A percentile compares a stretch with the other conserved stretches of the same genome.
phyloP scores from a whole-genome alignment of 1,140 invertebrate genomes.

The Lamellibrachia luymesi region DNA sequence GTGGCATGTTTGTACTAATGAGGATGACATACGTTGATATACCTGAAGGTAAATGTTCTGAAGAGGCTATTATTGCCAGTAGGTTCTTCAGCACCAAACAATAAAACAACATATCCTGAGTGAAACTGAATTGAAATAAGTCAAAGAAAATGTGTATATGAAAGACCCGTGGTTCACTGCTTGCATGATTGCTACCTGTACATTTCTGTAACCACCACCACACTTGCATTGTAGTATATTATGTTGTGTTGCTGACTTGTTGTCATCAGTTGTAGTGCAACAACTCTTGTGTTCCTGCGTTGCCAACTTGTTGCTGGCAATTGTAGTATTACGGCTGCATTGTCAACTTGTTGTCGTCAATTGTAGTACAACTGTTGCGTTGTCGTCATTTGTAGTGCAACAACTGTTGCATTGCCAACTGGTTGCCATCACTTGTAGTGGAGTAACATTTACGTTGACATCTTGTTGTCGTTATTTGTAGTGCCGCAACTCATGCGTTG shows the following conservation, averaged over 20 bases:
- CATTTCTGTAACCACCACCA: background rate
- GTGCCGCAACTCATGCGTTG: background rate
- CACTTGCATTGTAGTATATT: too few species aligned
- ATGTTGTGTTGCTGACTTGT: too few species aligned
- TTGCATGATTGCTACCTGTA: background rate
- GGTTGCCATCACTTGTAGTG: background rate
- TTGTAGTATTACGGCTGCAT: background rate
- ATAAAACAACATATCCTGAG: background rate
- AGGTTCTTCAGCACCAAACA: too few species aligned
- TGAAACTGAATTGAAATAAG: background rate
- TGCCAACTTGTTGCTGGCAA: background rate
- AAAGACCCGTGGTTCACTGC: background rate
- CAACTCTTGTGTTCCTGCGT: background rate
- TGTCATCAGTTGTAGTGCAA: too few species aligned
- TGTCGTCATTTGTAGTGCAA: background rate
- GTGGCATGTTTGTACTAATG: too few species aligned
- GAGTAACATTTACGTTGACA: background rate
- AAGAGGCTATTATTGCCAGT: too few species aligned
- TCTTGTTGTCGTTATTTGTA: background rate
- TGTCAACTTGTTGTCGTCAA: background rate
- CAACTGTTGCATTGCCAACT: background rate
- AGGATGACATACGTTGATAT: too few species aligned
- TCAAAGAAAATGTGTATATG: background rate
- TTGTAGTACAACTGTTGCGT: background rate
- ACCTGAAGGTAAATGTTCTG: too few species aligned